Percentiles rank a stretch among this genome's conserved stretches.
Evolutionary conservation across 2,888 invertebrate species (phyloP).

Genomic region (Zelleria hepariella): DNA sequence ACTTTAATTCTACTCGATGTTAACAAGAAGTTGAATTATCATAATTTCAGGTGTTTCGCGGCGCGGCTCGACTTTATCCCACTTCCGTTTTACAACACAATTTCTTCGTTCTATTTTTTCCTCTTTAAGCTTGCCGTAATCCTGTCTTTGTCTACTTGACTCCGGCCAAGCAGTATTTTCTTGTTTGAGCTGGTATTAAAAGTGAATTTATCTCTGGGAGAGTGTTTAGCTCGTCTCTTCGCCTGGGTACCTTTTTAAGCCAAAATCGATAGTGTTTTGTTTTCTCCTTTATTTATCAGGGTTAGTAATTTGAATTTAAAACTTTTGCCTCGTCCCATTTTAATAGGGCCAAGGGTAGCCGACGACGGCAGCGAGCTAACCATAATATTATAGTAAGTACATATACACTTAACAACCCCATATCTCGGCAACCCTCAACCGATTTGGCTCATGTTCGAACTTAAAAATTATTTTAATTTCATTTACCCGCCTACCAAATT

Average conservation of each 20-base stretch:
- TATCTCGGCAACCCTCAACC: too few relatives aligned
- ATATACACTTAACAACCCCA: too few relatives aligned
- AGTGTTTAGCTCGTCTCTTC: background rate
- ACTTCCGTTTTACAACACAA: background rate
- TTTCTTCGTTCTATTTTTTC: background rate
- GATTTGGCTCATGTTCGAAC: too few relatives aligned
- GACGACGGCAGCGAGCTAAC: too few relatives aligned
- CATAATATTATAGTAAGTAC: too few relatives aligned
- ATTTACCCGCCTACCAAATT: too few relatives aligned
- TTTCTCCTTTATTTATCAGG: background rate
- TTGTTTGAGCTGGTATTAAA: background rate
- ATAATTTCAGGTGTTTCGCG: constrained; percentile 1
- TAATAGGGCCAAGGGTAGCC: too few relatives aligned
- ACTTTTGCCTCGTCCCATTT: too few relatives aligned
- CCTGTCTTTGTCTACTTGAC: background rate
- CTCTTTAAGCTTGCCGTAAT: background rate
- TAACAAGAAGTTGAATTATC: constrained; percentile 5
- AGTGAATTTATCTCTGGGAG: background rate
- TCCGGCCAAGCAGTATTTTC: background rate
- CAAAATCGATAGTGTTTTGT: background rate
- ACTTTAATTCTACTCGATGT: constrained; percentile 17
- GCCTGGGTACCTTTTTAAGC: background rate
- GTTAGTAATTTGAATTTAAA: background rate
- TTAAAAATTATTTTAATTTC: too few relatives aligned
- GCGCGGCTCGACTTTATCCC: background rate